Evolutionary conservation across 2,888 invertebrate genomes (phyloP), one percentile per base, ranked within the genome.

Genomic region (Operophtera brumata): DNA sequence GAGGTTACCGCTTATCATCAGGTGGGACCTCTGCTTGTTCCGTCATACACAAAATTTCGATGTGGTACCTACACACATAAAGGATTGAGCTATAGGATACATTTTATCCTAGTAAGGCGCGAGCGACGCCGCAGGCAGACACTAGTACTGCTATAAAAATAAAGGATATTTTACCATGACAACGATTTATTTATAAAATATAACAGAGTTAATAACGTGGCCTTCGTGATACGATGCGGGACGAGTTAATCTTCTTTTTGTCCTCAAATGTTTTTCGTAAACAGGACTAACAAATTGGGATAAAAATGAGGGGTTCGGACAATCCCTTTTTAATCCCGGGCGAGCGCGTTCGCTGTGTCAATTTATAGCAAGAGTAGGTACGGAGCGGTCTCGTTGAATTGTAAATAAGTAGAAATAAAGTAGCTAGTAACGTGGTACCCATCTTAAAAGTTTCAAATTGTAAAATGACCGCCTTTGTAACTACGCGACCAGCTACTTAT

Each of bases 271-370:
- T 80, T 78, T 80, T 77, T 73, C 70, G 74, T 75, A 76, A 77
- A 80, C 77, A 80, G 71, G 67, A 73, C 74, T 69, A 76, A 77
- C 80, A 80, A 84, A 85, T 82, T 80, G 79, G 74, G 78, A 80
- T 80, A 80, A 80, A 84, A 85, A 80, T 73, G 73, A 72, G 78
- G 78, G 78, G 4, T 70, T 75, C 66, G 69, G 70, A 73, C 78
- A 71, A 78, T 79, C 79, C 81, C 77, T 74, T 77, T 81, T 81
- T 81, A 82, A 84, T 81, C 81, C 41, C 78, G 73, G 55, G 69
- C 70, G 73, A 71, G 73, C 67, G 73, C 67, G 69, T 69, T 75
- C 71, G 68, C 66, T 69, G 65, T 70, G 72, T 71, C 71, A 66
- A 70, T 76, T 77, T 75, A 74, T 75, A 55, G 47, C 45, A 13